Base-by-base conservation (phyloP, 2,888 invertebrate genomes). In the Trissoscelio sp. region DNA sequence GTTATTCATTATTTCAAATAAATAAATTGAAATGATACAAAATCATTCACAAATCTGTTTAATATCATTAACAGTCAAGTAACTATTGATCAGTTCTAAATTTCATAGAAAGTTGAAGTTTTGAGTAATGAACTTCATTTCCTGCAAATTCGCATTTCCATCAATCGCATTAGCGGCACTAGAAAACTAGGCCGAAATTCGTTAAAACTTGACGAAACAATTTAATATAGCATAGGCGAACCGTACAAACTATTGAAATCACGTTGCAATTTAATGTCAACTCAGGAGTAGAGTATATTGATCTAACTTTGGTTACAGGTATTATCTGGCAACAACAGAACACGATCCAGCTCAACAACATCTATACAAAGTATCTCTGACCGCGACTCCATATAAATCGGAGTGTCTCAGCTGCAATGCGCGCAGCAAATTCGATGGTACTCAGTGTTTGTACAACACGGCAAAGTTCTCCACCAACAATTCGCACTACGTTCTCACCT, bases 261-360 rank as follows among this genome's bases (percentile, higher is more conserved):
- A 37, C 37, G 28, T 34, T 46, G 31, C 64, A 70, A 53, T 62
- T 64, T 70, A 64, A 78, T 18, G 18, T 73, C 60, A 53, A 53
- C 46, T 66, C 12, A 0, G 20, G 60, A 60, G 58, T 57, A 53
- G 28, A 55, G 12, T 74, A 3, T 69, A 75, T 70, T 75, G 70
- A 81, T 67, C 37, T 18, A 67, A 69, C 72, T 78, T 78, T 81
- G 72, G 67, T 85, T 82, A 22, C 92, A 97, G 97, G 75, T 98
- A 97, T 93, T 99, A 96, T 92, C 94, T 95, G 85, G 97, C 97
- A 0, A 97, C 96, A 31, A 94, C 94, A 4, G 95, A 94, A 82
- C 92, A 93, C 9, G 95, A 96, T 89, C 95, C 97, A 0, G 94
- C 95, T 3, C 94, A 95, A 66, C 94, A 96, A 87, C 98, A 98